Conservation (phyloP, 2,113 vertebrate species). For the Notothenia coriiceps region DNA sequence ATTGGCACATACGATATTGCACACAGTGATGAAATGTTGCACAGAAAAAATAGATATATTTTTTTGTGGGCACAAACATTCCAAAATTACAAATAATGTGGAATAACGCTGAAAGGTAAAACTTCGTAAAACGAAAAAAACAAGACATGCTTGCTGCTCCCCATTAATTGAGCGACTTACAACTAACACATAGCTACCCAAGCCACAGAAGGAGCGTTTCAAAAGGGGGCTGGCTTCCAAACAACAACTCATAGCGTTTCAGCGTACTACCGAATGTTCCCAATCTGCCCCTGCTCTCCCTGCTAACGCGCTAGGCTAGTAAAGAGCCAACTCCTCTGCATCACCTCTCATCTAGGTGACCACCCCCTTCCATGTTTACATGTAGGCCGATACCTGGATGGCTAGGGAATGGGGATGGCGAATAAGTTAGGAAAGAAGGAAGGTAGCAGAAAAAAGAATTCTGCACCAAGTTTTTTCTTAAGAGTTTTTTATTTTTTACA, state of each 20-base stretch:
- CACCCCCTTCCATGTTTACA: conserved; percentile 86
- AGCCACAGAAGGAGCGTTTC: conserved; percentile 72
- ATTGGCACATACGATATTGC: conserved; percentile 90
- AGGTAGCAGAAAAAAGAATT: conserved; percentile 47
- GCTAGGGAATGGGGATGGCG: conserved; percentile 67
- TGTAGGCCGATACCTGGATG: conserved; percentile 85
- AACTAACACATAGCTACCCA: conserved; percentile 78
- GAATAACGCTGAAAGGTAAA: conserved; percentile 84
- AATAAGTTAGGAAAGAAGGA: conserved; percentile 48
- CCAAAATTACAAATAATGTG: conserved; percentile 85
- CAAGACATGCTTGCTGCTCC: conserved; percentile 82
- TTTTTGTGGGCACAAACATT: conserved; percentile 82
- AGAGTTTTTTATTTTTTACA: conserved; percentile 33
- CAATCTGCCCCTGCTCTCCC: conserved; percentile 64
- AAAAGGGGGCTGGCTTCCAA: conserved; percentile 45
- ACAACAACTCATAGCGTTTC: conserved; percentile 46
- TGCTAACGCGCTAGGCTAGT: conserved; percentile 58
- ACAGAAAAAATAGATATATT: conserved; percentile 77
- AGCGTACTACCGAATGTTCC: conserved; percentile 50
- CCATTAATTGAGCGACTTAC: conserved; percentile 78
- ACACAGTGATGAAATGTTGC: conserved; percentile 88
- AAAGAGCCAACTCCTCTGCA: conserved; percentile 73
- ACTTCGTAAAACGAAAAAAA: conserved; percentile 58
- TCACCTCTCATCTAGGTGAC: conserved; percentile 81
- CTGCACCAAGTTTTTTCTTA: conserved; percentile 52